Evolutionary conservation across 2,888 invertebrate species (phyloP), one percentile per base, ranked within the genome.

Genomic region (Halictus ligatus): DNA sequence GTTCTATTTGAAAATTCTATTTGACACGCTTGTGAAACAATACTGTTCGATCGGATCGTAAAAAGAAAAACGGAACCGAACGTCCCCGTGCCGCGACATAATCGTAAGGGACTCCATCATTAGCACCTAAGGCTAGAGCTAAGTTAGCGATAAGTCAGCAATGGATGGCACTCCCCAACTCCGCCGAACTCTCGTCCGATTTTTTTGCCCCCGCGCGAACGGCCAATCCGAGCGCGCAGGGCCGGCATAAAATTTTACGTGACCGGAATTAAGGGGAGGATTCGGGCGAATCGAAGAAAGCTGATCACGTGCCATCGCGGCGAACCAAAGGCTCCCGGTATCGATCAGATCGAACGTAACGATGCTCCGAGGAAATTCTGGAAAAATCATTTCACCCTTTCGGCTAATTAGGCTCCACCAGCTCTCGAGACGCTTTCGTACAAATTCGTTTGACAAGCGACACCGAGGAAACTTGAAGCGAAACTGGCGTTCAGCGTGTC

Each of bases 91-190:
- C 40, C 88, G 64, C 90, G 84, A 81, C 85, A 78, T 90, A 85
- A 81, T 80, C 71, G 73, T 88, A 88, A 90, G 90, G 86, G n/a
- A 84, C 90, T 87, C 76, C 88, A 85, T 69, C 40, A 76, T 80
- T 92, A 92, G 87, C 76, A 89, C 29, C 81, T 92, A 92, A 92
- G 64, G 92, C 80, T 87, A 90, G 85, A 87, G 84, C 88, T 93
- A 93, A 92, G 92, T 90, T 92, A 92, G 89, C 85, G 73, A 89
- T 93, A 94, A 94, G 93, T 92, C 92, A 92, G 90, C 91, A 90
- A 91, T 89, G 91, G 92, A 93, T 90, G 89, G 88, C 81, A 85
- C 81, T 87, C 87, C 90, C 89, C 91, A 91, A 91, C 89, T 92
- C 90, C 89, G 89, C 85, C 85, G 83, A 88, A 83, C 80, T 86